These are phyloP conservation scores for Sebastiscus tertius DNA, from an alignment of 2,797 vertebrate species.

Conservation along the genomic window DNA sequence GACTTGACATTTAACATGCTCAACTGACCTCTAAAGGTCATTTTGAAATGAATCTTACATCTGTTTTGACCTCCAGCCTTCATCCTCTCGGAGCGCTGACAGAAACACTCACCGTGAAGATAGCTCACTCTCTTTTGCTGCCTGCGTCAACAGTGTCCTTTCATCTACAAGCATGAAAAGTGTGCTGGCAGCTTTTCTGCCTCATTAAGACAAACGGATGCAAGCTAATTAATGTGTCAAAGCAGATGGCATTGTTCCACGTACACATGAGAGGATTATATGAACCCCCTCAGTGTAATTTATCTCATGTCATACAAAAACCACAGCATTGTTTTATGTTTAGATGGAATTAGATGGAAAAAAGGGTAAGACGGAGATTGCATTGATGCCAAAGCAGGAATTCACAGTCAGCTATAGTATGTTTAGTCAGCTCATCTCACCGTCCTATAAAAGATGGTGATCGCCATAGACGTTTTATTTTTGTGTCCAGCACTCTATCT, in stretches of 20 bases:
- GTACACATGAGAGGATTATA: conserved; percentile 44
- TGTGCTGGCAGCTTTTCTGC: conserved; percentile 65
- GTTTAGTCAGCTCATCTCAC: conserved; percentile 14
- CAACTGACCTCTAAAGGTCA: not conserved
- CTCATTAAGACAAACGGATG: conserved; percentile 74
- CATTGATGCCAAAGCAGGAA: conserved; percentile 4
- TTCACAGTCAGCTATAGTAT: not conserved
- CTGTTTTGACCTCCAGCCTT: conserved; percentile 25
- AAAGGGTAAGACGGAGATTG: not conserved
- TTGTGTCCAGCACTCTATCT: conserved; percentile 10
- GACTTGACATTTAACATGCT: not conserved
- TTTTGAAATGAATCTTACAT: conserved; percentile 11
- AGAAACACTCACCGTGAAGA: conserved; percentile 51
- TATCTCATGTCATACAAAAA: not conserved
- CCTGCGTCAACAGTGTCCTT: conserved; percentile 69
- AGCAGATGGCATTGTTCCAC: conserved; percentile 67
- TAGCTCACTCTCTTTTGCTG: conserved; percentile 66
- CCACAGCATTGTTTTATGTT: not conserved
- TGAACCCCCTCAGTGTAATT: conserved; percentile 18
- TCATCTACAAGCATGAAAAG: conserved; percentile 69
- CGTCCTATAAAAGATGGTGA: not conserved
- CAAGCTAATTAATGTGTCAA: conserved; percentile 78
- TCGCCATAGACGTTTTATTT: conserved; percentile 20
- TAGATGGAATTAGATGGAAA: not conserved
- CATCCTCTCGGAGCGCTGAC: conserved; percentile 34